Evolutionary conservation across 2,797 vertebrate species (phyloP).

Genomic region (Crenichthys baileyi): DNA sequence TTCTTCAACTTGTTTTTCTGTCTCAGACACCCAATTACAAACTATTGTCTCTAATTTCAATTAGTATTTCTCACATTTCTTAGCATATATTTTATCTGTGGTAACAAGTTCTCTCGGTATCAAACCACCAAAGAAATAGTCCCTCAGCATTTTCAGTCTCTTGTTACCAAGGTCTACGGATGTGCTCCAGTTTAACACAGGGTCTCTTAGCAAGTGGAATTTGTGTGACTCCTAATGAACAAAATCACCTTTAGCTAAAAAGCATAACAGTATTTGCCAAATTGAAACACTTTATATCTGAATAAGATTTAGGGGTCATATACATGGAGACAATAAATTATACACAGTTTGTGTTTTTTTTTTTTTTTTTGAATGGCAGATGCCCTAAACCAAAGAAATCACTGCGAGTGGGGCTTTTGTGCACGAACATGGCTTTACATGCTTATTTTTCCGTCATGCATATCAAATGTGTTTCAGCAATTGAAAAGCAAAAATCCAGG

Average conservation of each 20-base stretch:
- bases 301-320: slow-evolving; percentile 15
- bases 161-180: slow-evolving; percentile 54
- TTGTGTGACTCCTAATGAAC: slow-evolving; percentile 46
- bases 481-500: slow-evolving; percentile 70
- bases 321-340: slow-evolving; percentile 34
- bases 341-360: slow-evolving; percentile 28
- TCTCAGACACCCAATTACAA: slow-evolving; percentile 31
- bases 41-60: slow-evolving; percentile 28
- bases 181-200: slow-evolving; percentile 50
- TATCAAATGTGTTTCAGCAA: slow-evolving; percentile 73
- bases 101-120: slow-evolving; percentile 20
- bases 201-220: slow-evolving; percentile 64
- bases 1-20: slow-evolving; percentile 53
- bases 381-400: slow-evolving; percentile 47
- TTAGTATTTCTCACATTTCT: slow-evolving; percentile 1
- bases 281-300: slow-evolving; percentile 17
- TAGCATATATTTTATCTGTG: slow-evolving; percentile 9
- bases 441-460: slow-evolving; percentile 55
- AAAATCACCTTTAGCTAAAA: slow-evolving; percentile 40
- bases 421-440: slow-evolving; percentile 54
- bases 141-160: slow-evolving; percentile 25
- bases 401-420: slow-evolving; percentile 61
- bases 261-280: slow-evolving; percentile 1
- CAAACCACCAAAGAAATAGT: slow-evolving; percentile 16
- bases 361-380: slow-evolving; percentile 53